These are phyloP conservation scores for Scaptomyza polygonia DNA, from an alignment of 2,888 invertebrate genomes.

Conservation along the genomic window DNA sequence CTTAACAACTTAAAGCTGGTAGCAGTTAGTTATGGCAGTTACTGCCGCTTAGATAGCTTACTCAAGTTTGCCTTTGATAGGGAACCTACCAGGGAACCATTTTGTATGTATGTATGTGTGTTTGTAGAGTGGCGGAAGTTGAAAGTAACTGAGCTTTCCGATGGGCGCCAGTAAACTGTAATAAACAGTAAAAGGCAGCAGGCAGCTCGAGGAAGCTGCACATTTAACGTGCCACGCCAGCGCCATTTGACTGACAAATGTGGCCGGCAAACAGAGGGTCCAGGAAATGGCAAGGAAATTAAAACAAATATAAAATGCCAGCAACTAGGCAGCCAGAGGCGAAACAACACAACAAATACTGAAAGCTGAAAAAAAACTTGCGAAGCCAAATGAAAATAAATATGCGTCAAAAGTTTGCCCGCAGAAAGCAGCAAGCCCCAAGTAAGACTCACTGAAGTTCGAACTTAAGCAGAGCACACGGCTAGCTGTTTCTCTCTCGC, in stretches of 20 bases:
- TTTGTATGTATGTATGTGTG: slow-evolving; percentile 20
- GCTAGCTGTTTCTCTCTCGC: slow-evolving; percentile 19
- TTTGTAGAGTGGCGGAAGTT: slow-evolving; percentile 57
- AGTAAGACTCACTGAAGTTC: slow-evolving; percentile 35
- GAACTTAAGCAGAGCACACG: slow-evolving; percentile 40
- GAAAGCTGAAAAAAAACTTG: slow-evolving; percentile 16
- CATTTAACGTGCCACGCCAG: slow-evolving; percentile 51
- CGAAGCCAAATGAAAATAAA: slow-evolving; percentile 69
- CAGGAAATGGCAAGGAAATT: slow-evolving; percentile 78
- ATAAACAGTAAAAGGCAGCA: slow-evolving; percentile 70
- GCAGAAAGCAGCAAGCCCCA: slow-evolving; percentile 13
- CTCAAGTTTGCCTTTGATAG: slow-evolving; percentile 58
- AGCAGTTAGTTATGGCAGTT: slow-evolving; percentile 26
- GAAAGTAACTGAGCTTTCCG: slow-evolving; percentile 76
- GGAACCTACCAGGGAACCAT: slow-evolving; percentile 16
- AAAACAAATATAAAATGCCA: slow-evolving; percentile 76
- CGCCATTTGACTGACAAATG: slow-evolving; percentile 77
- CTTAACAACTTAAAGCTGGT: slow-evolving; percentile 32
- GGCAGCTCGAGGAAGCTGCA: slow-evolving; percentile 59
- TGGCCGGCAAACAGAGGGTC: slow-evolving; percentile 49
- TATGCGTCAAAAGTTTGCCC: slow-evolving; percentile 61
- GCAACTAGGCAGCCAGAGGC: slow-evolving; percentile 46
- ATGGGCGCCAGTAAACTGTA: slow-evolving; percentile 69
- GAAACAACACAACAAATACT: slow-evolving; percentile 18
- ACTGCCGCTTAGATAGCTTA: slow-evolving; percentile 35